These are phyloP conservation scores for Dromiciops gliroides DNA, from an alignment of 2,113 vertebrate genomes.

Conservation along the genomic window DNA sequence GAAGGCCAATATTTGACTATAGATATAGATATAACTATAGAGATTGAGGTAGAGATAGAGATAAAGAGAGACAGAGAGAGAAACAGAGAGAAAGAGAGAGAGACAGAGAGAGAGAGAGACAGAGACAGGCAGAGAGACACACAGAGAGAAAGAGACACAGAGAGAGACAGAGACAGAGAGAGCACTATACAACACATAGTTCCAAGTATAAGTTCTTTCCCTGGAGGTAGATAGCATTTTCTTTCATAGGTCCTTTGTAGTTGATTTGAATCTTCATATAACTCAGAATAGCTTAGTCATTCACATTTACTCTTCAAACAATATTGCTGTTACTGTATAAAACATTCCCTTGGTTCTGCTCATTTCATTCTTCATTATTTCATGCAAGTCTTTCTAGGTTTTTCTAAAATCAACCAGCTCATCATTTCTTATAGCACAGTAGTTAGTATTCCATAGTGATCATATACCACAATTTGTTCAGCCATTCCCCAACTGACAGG, in stretches of 20 bases:
- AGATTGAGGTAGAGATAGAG: not conserved
- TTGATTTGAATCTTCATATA: not conserved
- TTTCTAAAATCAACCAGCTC: not conserved
- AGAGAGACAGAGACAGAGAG: no score
- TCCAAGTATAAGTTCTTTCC: not conserved
- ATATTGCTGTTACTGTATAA: not conserved
- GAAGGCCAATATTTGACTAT: not conserved
- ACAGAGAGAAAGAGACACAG: no score
- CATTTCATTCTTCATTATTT: not conserved
- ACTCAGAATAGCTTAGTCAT: not conserved
- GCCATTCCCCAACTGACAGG: not conserved
- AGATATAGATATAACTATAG: no score
- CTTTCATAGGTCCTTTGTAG: not conserved
- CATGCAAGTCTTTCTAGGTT: not conserved
- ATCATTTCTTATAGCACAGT: not conserved
- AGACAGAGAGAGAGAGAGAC: no score
- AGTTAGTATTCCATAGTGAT: not conserved
- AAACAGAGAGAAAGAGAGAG: no score
- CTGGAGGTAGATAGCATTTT: not conserved
- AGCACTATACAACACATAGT: not conserved
- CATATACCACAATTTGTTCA: not conserved
- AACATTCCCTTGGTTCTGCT: not conserved
- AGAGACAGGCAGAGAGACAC: no score
- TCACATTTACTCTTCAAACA: not conserved
- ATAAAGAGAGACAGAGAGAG: no score